Evolutionary conservation across 2,113 vertebrate genomes (phyloP).

Genomic region (Egretta garzetta): DNA sequence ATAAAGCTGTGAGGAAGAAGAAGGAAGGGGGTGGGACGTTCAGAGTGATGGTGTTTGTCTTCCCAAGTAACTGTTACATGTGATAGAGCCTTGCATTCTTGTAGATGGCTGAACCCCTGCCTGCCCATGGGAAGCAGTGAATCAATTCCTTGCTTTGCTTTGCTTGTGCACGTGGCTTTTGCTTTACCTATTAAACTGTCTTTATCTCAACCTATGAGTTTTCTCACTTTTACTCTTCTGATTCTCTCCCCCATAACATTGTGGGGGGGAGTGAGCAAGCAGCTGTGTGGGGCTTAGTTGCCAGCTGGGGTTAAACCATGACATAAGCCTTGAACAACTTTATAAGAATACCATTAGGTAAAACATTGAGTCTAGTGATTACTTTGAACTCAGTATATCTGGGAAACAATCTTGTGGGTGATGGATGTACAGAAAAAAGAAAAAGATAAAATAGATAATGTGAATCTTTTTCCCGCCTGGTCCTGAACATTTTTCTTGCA

Average conservation of each 20-base stretch:
- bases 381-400: background rate
- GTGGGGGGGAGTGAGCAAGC: rapidly evolving
- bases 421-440: background rate
- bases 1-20: background rate
- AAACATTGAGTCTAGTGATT: background rate
- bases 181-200: background rate
- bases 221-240: background rate
- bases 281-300: background rate
- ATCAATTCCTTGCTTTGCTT: background rate
- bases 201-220: background rate
- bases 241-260: no score
- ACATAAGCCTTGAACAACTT: background rate
- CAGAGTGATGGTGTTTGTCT: background rate
- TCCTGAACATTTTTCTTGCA: background rate
- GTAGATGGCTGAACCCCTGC: background rate
- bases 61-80: rapidly evolving
- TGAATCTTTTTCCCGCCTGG: background rate
- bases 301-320: background rate
- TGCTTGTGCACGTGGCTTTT: rapidly evolving
- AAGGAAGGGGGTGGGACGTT: rapidly evolving
- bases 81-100: background rate
- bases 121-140: background rate
- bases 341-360: background rate
- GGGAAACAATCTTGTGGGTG: background rate
- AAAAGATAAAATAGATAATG: background rate